Base-by-base conservation (phyloP, 2,797 vertebrate genomes). In the Anguilla megastoma region DNA sequence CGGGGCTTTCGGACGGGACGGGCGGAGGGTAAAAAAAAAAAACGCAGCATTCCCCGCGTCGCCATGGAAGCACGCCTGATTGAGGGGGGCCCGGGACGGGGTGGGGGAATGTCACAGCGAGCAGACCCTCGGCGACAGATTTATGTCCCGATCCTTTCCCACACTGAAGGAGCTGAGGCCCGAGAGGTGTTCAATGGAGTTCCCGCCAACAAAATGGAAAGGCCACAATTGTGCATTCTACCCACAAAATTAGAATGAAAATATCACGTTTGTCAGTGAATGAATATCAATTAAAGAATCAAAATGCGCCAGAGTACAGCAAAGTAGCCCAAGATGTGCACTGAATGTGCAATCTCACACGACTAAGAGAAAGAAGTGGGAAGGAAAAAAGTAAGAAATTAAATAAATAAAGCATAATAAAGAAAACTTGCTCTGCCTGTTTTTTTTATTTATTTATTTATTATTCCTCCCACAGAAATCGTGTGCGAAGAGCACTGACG, bases 21-120 rank as follows among this genome's bases (percentile, higher is more conserved):
- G 33, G 16, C 30, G 0, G 90, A 41, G 8, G 79, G 87, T 84
- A 85, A 88, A 91, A 45, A 45, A 41, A 36, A 45, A 45, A 5
- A 85, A 91, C 91, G 92, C 91, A 91, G 90, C 21, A 91, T 86
- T 88, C 24, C 71, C 33, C 88, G 83, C 87, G 88, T 90, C 87
- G 63, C 89, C 89, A 89, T 89, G 87, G 89, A 48, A 87, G 92
- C 85, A 85, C 6, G 74, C 71, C 69, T 52, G 88, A n/a, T 27
- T 52, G 8, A 58, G 36, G 4, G 63, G n/a, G 24, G 41, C 86
- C 66, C 66, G 10, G 30, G 69, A 12, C 1, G 71, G 33, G 71
- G 71, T 4, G 33, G 41, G 48, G 69, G 30, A 71, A 60, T 41
- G 33, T 14, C 71, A 76, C 71, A 36, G 30, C 30, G 3, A 76